Conservation (phyloP, 2,113 vertebrate genomes). For the Brachyistius frenatus region DNA sequence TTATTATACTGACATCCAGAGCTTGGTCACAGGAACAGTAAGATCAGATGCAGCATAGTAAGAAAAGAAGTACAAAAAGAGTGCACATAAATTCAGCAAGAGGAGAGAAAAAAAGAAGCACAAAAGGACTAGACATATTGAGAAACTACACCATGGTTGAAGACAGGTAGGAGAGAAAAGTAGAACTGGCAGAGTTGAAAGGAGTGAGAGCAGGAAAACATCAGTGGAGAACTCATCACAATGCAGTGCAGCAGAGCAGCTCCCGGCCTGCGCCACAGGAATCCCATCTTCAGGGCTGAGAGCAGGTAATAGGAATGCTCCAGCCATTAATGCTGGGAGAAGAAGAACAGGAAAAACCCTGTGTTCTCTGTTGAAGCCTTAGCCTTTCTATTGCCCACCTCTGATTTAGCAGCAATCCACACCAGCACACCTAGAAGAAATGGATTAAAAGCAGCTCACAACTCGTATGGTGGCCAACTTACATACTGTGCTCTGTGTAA, state of each 20-base stretch:
- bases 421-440: slow-evolving; percentile 42
- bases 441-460: slow-evolving; percentile 55
- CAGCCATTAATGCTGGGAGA: slow-evolving; percentile 82
- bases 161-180: slow-evolving; percentile 63
- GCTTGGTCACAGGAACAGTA: slow-evolving; percentile 6
- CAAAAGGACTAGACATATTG: slow-evolving; percentile 42
- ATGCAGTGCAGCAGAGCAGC: slow-evolving; percentile 81
- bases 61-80: slow-evolving; percentile 1
- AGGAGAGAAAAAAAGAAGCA: slow-evolving; percentile 33
- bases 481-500: slow-evolving; percentile 11
- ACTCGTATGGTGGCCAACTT: slow-evolving; percentile 23
- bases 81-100: slow-evolving; percentile 41
- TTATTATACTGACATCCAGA: slow-evolving; percentile 1
- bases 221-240: slow-evolving; percentile 85
- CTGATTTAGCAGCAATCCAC: slow-evolving; percentile 62
- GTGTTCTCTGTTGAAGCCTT: slow-evolving; percentile 71
- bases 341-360: slow-evolving; percentile 75
- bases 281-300: slow-evolving; percentile 84
- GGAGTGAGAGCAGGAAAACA: slow-evolving; percentile 81
- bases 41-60: slow-evolving; percentile 12
- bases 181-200: slow-evolving; percentile 66
- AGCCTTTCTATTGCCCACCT: slow-evolving; percentile 66
- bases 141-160: slow-evolving; percentile 51
- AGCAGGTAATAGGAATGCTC: slow-evolving; percentile 85
- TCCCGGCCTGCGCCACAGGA: slow-evolving; percentile 81